phyloP scores from a whole-genome alignment of 2,113 vertebrate species.

The Phylloscopus trochiloides region DNA sequence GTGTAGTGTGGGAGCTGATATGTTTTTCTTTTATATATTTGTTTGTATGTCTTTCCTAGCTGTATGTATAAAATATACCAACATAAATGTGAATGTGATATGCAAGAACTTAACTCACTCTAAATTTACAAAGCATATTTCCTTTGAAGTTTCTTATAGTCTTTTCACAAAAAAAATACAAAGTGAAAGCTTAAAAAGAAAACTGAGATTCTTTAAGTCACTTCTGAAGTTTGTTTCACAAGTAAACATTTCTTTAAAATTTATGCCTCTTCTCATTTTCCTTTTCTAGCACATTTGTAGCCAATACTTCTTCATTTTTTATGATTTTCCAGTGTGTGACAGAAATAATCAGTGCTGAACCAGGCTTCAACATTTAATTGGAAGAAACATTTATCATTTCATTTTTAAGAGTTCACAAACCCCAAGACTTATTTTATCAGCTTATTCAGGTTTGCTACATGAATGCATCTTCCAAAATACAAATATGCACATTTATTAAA shows the following conservation, averaged over 20 bases:
- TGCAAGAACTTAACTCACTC: background rate
- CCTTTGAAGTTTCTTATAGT: background rate
- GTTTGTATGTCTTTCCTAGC: background rate
- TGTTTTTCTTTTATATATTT: background rate
- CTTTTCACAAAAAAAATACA: constrained; percentile 9
- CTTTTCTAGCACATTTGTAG: constrained; percentile 37
- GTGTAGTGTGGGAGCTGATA: fast-evolving
- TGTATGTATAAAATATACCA: background rate
- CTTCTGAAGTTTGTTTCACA: background rate
- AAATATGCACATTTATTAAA: constrained; percentile 16
- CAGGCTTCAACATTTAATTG: constrained; percentile 36
- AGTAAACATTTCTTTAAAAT: constrained; percentile 9
- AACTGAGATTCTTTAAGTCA: background rate
- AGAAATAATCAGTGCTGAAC: constrained; percentile 60
- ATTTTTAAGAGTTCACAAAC: constrained; percentile 3
- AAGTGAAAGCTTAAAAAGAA: background rate
- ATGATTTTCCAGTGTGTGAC: background rate
- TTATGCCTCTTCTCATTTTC: constrained; percentile 26
- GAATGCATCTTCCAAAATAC: constrained; percentile 38
- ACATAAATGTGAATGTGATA: background rate
- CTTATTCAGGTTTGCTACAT: constrained; percentile 50
- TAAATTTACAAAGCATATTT: background rate
- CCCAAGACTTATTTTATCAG: constrained; percentile 51
- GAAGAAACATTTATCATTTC: constrained; percentile 21
- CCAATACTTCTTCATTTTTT: background rate